Base-by-base conservation (phyloP, 2,888 invertebrate species). In the Xanthorhoe spadicearia region DNA sequence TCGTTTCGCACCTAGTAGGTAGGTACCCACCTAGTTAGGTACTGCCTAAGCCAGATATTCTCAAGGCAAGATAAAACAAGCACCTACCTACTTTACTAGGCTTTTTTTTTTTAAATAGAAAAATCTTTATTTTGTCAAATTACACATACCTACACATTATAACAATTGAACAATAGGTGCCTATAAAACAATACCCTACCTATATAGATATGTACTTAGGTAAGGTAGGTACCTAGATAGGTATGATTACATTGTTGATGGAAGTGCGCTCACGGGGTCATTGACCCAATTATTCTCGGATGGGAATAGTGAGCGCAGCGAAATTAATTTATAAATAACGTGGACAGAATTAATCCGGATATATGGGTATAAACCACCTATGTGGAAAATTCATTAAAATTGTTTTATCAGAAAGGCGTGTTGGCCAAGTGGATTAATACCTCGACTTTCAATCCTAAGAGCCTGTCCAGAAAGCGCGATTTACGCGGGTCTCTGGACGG, bases 221-320 rank as follows among this genome's bases (percentile, higher is more conserved):
- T 46, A 46, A 46, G 46, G 46, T 46, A 48, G 46, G 4, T 48
- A 48, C 17, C 48, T 48, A 48, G 48, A 13, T 15, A 15, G 48
- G 48, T 48, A 17, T 48, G 17, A 7, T 48, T 48, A 48, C 15
- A 48, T 48, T 48, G 17, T 48, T 57, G 19, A 57, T 57, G n/a
- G 15, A 28, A 43, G 51, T n/a, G 10, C 17, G 17, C 35, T 35
- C 35, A 23, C 15, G 49, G 50, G 61, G 49, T 68, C 57, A 65
- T 51, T 72, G 71, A 75, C 69, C 72, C 69, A 61, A 63, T 66
- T 71, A 68, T 69, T 63, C 23, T 35, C 49, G 38, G 23, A 50
- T 55, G 49, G 50, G 50, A 43, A 55, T 50, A 15, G 48, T 54
- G 61, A 49, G 38, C 51, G 59, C 60, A 70, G 61, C 51, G 69